phyloP scores from a whole-genome alignment of 2,888 invertebrate species.

The Temnothorax rugatulus region DNA sequence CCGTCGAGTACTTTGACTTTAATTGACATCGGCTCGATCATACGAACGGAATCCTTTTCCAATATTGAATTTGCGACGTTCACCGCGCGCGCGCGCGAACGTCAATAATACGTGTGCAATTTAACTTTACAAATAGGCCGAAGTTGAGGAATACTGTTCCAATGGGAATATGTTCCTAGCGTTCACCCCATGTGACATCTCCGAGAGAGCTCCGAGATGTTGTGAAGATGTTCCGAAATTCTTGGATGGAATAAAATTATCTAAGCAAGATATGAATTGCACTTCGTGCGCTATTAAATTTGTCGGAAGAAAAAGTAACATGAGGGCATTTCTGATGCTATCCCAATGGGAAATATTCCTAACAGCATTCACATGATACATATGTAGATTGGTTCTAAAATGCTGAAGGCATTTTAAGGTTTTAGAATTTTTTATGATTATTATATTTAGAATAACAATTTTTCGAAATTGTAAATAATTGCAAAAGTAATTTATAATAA shows the following conservation, averaged over 20 bases:
- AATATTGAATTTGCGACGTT: constrained; percentile 55
- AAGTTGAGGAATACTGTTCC: constrained; percentile 22
- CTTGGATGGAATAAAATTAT: constrained; percentile 1
- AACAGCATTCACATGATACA: not conserved
- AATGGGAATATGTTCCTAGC: constrained; percentile 35
- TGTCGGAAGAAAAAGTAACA: not conserved
- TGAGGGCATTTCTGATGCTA: not conserved
- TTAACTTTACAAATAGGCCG: constrained; percentile 55
- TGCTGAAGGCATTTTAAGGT: not conserved
- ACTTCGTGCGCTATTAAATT: not conserved
- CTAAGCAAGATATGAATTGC: constrained; percentile 8
- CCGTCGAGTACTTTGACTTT: constrained; percentile 44
- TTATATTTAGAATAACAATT: not conserved
- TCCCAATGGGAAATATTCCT: not conserved
- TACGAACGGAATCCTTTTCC: constrained; percentile 52
- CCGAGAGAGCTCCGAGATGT: not conserved
- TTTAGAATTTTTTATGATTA: not conserved
- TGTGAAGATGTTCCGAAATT: not conserved
- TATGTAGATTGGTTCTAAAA: not conserved
- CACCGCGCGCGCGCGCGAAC: constrained; percentile 10
- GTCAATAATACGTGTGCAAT: constrained; percentile 56
- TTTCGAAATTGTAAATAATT: not conserved
- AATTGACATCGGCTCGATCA: constrained; percentile 51
- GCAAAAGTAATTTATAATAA: not conserved
- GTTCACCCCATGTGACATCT: constrained; percentile 11